These are phyloP conservation scores for Melanotaenia parkinsoni DNA, from an alignment of 2,797 vertebrate species.

Conservation along the genomic window DNA sequence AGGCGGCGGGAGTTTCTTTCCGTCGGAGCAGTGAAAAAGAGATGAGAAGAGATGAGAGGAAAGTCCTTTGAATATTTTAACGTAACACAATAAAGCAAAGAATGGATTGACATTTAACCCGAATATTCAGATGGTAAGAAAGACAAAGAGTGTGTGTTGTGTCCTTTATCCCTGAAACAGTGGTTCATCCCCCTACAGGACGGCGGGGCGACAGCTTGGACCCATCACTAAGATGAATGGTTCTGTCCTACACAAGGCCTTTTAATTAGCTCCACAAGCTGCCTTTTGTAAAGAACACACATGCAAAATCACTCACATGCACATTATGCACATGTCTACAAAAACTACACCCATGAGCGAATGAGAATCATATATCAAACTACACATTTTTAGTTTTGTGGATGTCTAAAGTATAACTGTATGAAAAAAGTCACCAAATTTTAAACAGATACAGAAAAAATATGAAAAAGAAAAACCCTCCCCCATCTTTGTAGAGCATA, in stretches of 20 bases:
- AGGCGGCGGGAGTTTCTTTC: conserved; percentile 40
- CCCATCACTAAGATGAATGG: conserved; percentile 82
- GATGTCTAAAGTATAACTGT: background rate
- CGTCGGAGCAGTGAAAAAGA: conserved; percentile 17
- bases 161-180: conserved; percentile 51
- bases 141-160: conserved; percentile 31
- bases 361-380: conserved; percentile 27
- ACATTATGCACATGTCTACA: conserved; percentile 50
- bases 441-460: background rate
- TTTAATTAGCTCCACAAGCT: conserved; percentile 83
- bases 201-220: conserved; percentile 76
- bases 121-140: conserved; percentile 17
- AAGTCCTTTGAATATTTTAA: conserved; percentile 48
- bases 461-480: background rate
- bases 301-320: conserved; percentile 24
- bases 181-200: conserved; percentile 69
- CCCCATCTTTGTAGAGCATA: conserved; percentile 2
- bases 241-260: conserved; percentile 76
- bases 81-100: conserved; percentile 28
- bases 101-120: conserved; percentile 29
- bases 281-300: conserved; percentile 70
- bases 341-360: conserved; percentile 35
- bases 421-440: background rate
- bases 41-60: conserved; percentile 33
- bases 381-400: conserved; percentile 12